Evolutionary conservation across 1,140 invertebrate genomes (phyloP).

Genomic region (Muscidifurax raptorellus): DNA sequence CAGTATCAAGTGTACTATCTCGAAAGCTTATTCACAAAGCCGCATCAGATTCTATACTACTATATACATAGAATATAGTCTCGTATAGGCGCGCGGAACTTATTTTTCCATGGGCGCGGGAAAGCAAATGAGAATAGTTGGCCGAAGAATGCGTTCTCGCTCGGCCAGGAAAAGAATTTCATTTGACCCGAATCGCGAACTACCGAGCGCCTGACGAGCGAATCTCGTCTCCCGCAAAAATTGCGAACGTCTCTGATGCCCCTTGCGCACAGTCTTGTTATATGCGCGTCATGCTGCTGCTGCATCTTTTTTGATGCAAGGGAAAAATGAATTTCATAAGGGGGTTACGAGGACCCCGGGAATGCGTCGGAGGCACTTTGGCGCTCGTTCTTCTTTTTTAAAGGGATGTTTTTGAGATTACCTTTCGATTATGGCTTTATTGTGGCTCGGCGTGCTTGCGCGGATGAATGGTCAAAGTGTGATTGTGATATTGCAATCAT

Average conservation of each 20-base stretch:
- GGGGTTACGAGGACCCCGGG: background rate
- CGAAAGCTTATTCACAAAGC: conserved; percentile 7
- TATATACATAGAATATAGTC: background rate
- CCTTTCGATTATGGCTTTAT: conserved; percentile 16
- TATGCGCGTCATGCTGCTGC: background rate
- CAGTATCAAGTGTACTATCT: background rate
- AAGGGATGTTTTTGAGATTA: background rate
- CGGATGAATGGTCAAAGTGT: background rate
- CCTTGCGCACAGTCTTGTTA: background rate
- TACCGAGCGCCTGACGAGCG: background rate
- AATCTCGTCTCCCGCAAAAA: conserved; percentile 26
- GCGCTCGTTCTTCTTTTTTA: background rate
- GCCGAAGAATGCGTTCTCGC: conserved; percentile 24
- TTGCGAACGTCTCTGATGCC: background rate
- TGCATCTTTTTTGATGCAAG: background rate
- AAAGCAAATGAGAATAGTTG: conserved; percentile 52
- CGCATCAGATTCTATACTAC: background rate
- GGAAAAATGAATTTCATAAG: conserved; percentile 36
- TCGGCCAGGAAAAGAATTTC: conserved; percentile 35
- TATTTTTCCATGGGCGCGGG: background rate
- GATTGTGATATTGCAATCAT: background rate
- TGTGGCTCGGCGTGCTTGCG: background rate
- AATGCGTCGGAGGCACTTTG: background rate
- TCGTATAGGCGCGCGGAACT: conserved; percentile 3
- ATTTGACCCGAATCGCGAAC: conserved; percentile 42